These are phyloP conservation scores for Panzeria rudis DNA, from an alignment of 2,888 invertebrate species.

Conservation along the genomic window DNA sequence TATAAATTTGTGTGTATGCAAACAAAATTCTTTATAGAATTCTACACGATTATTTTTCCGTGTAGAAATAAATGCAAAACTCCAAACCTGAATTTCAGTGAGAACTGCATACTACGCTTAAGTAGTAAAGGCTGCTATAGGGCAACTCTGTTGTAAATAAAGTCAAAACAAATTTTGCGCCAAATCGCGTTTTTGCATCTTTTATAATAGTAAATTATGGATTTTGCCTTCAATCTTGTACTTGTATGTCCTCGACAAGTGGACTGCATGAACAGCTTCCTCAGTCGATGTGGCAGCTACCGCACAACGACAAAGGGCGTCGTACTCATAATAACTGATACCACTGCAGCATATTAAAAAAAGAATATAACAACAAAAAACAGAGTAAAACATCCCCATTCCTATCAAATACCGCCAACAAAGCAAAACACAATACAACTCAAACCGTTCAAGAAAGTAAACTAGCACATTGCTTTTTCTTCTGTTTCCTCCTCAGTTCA, in stretches of 20 bases:
- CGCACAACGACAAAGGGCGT: constrained; percentile 75
- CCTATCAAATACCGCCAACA: constrained; percentile 55
- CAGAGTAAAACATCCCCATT: constrained; percentile 53
- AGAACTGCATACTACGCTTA: too few species aligned
- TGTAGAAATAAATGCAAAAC: too few species aligned
- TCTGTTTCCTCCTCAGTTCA: constrained; percentile 67
- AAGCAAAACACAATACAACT: constrained; percentile 50
- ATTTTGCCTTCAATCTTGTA: constrained; percentile 62
- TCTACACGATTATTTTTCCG: too few species aligned
- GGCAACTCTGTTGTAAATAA: constrained; percentile 45
- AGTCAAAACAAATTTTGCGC: constrained; percentile 75
- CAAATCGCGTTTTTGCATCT: constrained; percentile 78
- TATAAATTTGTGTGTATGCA: too few species aligned
- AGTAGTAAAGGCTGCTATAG: neutral
- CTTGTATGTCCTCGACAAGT: constrained; percentile 75
- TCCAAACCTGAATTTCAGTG: too few species aligned
- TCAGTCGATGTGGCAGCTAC: constrained; percentile 20
- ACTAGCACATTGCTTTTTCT: constrained; percentile 66
- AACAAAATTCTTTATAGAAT: too few species aligned
- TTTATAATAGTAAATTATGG: constrained; percentile 67
- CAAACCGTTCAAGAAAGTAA: constrained; percentile 69
- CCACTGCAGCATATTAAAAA: constrained; percentile 72
- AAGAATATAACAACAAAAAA: constrained; percentile 37
- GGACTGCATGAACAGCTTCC: constrained; percentile 65
- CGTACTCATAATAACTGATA: constrained; percentile 75